Percentiles rank a stretch among this genome's conserved stretches.
These are phyloP conservation scores for Atherinosoma microstoma DNA, from an alignment of 2,797 vertebrate species.

Conservation along the genomic window DNA sequence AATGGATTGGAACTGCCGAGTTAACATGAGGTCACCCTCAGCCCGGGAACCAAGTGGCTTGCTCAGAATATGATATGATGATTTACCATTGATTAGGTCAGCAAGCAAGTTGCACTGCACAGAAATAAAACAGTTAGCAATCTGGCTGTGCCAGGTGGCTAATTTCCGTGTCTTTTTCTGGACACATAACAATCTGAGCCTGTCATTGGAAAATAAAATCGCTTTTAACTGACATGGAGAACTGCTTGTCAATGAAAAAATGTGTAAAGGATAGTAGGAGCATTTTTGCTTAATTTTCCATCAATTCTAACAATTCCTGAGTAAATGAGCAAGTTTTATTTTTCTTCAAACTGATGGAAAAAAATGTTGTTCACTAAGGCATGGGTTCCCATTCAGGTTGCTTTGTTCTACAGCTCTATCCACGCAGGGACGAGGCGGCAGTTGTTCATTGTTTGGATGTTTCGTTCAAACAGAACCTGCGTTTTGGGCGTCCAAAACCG, in stretches of 20 bases:
- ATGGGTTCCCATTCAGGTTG: background rate
- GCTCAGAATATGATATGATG: background rate
- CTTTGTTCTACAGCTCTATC: background rate
- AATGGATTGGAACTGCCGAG: background rate
- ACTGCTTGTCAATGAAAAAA: background rate
- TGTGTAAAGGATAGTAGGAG: no score
- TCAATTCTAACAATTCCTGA: no score
- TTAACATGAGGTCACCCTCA: background rate
- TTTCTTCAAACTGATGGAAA: background rate
- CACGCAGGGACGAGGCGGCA: no score
- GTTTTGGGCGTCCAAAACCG: no score
- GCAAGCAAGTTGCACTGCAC: background rate
- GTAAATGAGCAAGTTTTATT: no score
- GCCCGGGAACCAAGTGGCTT: background rate
- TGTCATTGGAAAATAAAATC: background rate
- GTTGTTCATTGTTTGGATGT: no score
- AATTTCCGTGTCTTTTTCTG: background rate
- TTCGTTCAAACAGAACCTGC: no score
- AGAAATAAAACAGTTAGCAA: background rate
- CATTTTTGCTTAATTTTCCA: no score
- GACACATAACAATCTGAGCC: background rate
- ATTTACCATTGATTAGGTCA: background rate
- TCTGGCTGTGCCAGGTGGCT: background rate
- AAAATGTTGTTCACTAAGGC: background rate
- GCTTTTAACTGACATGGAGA: conserved; percentile 9